Evolutionary conservation across 2,888 invertebrate species (phyloP).

Genomic region (Eulithis prunata): DNA sequence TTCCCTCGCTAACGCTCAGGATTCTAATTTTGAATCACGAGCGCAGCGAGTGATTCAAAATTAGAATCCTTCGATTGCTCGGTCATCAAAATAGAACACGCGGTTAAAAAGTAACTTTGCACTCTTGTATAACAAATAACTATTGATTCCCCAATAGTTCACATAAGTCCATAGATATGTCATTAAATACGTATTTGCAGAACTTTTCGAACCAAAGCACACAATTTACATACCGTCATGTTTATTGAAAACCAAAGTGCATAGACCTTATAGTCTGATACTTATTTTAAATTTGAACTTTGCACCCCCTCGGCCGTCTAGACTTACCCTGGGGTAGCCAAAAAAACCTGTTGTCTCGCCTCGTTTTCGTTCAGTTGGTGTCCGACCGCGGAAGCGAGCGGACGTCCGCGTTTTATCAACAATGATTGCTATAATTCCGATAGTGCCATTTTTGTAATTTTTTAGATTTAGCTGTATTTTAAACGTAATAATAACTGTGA

Average conservation of each 20-base stretch:
- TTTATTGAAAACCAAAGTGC: slow-evolving; percentile 39
- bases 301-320: slow-evolving; percentile 37
- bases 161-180: no score
- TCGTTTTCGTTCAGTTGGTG: slow-evolving; percentile 28
- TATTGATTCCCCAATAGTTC: no score
- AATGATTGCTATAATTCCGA: slow-evolving; percentile 10
- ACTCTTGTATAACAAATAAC: no score
- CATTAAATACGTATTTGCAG: no score
- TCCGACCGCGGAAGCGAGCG: slow-evolving; percentile 19
- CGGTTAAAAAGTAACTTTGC: no score
- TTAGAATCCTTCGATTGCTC: no score
- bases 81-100: no score
- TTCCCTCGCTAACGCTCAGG: no score
- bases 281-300: slow-evolving; percentile 24
- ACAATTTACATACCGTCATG: slow-evolving; percentile 1
- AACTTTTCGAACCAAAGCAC: background rate
- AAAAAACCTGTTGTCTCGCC: slow-evolving; percentile 33
- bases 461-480: slow-evolving; percentile 25
- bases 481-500: slow-evolving; percentile 32
- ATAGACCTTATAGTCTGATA: slow-evolving; percentile 37
- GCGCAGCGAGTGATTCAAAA: no score
- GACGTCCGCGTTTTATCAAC: slow-evolving; percentile 21
- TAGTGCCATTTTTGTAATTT: slow-evolving; percentile 20
- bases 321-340: slow-evolving; percentile 35
- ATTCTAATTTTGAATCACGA: no score